Evolutionary conservation across 2,113 vertebrate genomes (phyloP).

Genomic region (Brachypteracias leptosomus): DNA sequence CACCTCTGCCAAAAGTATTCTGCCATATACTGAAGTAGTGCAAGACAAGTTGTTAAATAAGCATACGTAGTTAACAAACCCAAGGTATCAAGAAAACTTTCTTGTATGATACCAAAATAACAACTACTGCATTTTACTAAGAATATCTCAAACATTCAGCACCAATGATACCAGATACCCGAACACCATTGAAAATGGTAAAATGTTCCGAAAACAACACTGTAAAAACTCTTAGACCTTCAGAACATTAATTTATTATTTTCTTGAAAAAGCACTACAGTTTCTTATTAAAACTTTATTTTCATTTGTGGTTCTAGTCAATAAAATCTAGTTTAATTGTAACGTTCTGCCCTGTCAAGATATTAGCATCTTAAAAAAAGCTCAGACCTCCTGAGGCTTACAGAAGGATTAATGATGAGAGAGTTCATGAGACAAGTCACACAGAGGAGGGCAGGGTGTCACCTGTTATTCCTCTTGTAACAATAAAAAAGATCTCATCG

Average conservation of each 20-base stretch:
- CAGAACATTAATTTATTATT: neutral
- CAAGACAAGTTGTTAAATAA: neutral
- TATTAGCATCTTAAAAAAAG: neutral
- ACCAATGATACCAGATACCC: neutral
- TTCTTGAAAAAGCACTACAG: neutral
- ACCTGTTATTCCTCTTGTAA: neutral
- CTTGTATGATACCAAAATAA: neutral
- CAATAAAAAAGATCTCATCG: neutral
- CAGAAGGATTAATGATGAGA: neutral
- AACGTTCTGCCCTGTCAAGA: neutral
- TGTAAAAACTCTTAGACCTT: neutral
- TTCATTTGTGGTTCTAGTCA: neutral
- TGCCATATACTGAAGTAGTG: neutral
- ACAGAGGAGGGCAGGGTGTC: neutral
- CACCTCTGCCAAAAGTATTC: neutral
- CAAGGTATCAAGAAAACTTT: neutral
- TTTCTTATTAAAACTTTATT: neutral
- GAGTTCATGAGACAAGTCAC: neutral
- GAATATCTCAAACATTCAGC: neutral
- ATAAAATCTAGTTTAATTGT: neutral
- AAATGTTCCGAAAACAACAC: neutral
- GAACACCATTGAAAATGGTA: neutral
- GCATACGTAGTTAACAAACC: neutral
- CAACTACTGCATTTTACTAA: neutral
- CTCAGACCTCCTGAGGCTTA: neutral